Base-by-base conservation (phyloP, 2,113 vertebrate species). In the Tragulus kanchil region DNA sequence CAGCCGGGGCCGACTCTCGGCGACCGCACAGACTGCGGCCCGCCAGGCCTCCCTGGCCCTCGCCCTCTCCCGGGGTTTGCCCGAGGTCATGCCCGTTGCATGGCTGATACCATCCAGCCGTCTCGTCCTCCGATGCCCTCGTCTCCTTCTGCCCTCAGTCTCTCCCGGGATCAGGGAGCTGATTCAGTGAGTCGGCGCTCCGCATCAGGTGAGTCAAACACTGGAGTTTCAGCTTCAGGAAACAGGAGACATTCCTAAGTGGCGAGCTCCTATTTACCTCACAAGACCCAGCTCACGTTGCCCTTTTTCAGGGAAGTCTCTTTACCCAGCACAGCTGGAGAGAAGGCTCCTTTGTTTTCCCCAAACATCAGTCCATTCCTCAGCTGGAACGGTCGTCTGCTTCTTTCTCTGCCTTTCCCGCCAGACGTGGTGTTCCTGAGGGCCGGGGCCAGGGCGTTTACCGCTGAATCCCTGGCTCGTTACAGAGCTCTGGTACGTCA, bases 371-470 rank as follows among this genome's bases (percentile, higher is more conserved):
- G 52, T 23, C 78, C 48, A 25, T 89, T 31, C 42, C 26, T n/a
- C 50, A 21, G 2, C 42, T 13, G 54, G 50, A 83, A 92, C 67
- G 23, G 7, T 69, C 48, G 45, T 14, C 42, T 61, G 3, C 58
- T 50, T 28, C 16, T 83, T 69, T 36, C n/a, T 79, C 42, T 13
- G 19, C 42, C 62, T 58, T 13, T 6, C 16, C 3, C 3, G 5
- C 26, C 31, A 65, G 26, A 16, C 45, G 7, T 15, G 23, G 9
- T 23, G 8, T 2, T 4, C 28, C 4, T 3, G 16, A 48, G 54
- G 26, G 21, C n/a, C 2, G 25, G 6, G 12, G 61, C 61, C 4
- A 7, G 0, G 13, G 26, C 0, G 11, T 52, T 71, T 26, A 25
- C 42, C 45, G 52, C 75, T 3, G 31, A 87, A 12, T 59, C 50